Conservation (phyloP, 1,140 invertebrate species). For the Gonatopus flavifemur region DNA sequence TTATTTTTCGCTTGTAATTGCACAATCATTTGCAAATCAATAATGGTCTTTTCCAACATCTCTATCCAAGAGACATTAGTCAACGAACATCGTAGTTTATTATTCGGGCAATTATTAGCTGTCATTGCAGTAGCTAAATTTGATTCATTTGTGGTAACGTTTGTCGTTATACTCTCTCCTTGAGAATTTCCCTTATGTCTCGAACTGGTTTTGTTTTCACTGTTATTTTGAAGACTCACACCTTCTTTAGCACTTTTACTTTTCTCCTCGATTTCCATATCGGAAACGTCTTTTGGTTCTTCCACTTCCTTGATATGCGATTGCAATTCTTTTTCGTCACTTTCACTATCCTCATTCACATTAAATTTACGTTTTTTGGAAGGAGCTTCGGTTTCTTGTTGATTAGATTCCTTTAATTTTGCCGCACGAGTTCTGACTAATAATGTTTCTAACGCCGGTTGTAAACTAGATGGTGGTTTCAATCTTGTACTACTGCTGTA, state of each 20-base stretch:
- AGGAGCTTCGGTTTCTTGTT: constrained; percentile 43
- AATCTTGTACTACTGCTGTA: constrained; percentile 55
- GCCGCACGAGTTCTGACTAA: constrained; percentile 39
- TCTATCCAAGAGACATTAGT: constrained; percentile 53
- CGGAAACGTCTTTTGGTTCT: constrained; percentile 19
- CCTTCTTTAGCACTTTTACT: constrained; percentile 30
- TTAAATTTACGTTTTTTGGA: constrained; percentile 53
- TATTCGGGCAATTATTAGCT: constrained; percentile 40
- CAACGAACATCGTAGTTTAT: constrained; percentile 41
- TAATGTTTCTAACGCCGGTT: constrained; percentile 42
- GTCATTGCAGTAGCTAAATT: constrained; percentile 19
- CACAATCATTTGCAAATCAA: constrained; percentile 50
- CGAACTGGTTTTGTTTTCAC: constrained; percentile 27
- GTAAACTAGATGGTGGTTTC: constrained; percentile 43
- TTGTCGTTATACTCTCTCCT: constrained; percentile 22
- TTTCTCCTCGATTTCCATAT: constrained; percentile 21
- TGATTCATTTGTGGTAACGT: constrained; percentile 15
- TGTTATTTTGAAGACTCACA: constrained; percentile 26
- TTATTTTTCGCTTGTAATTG: constrained; percentile 50
- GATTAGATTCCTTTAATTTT: constrained; percentile 39
- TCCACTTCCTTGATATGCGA: constrained; percentile 20
- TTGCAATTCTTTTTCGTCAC: constrained; percentile 16
- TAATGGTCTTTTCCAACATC: constrained; percentile 54
- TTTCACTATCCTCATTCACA: constrained; percentile 28
- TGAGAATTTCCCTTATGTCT: constrained; percentile 28